phyloP scores from a whole-genome alignment of 2,113 vertebrate species.

The Oriolus oriolus region DNA sequence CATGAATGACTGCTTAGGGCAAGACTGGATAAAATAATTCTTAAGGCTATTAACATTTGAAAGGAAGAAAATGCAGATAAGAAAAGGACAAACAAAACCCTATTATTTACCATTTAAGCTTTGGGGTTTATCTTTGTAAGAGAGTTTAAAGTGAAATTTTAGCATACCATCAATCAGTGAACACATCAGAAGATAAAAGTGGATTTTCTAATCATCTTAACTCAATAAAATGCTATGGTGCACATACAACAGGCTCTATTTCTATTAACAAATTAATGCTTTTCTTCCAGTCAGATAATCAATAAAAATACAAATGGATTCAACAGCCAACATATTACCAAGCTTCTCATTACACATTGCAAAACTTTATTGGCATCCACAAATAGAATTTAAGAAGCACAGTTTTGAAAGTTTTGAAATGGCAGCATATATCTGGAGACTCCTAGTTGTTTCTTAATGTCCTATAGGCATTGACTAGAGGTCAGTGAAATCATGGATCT shows the following conservation, averaged over 20 bases:
- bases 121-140: not conserved
- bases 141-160: not conserved
- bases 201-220: not conserved
- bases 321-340: not conserved
- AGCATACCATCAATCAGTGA: not conserved
- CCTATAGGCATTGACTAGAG: not conserved
- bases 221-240: not conserved
- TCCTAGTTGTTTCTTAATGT: not conserved
- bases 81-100: not conserved
- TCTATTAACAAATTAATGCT: not conserved
- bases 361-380: not conserved
- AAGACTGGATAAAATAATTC: not conserved
- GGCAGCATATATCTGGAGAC: not conserved
- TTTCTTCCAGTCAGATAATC: not conserved
- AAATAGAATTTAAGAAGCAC: not conserved
- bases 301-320: constrained; percentile 11
- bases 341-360: not conserved
- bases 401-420: not conserved
- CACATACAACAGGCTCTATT: not conserved
- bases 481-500: not conserved
- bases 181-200: not conserved
- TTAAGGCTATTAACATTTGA: not conserved
- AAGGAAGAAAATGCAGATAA: not conserved
- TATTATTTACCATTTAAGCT: not conserved
- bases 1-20: not conserved